Evolutionary conservation across 2,113 vertebrate species (phyloP).

Genomic region (Megaceryle torquata): DNA sequence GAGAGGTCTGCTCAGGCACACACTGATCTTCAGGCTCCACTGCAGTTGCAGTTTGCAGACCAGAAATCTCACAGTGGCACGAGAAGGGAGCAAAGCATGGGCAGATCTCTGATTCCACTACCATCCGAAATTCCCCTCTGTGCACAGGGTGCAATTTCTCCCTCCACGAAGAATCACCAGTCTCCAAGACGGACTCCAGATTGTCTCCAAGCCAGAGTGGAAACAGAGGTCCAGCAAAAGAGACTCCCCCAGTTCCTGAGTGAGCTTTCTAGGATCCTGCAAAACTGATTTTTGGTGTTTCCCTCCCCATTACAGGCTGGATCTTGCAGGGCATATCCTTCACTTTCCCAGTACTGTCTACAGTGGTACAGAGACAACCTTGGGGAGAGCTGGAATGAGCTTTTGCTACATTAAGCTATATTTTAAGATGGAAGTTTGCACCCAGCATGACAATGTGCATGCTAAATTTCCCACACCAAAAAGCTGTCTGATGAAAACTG

Average conservation of each 20-base stretch:
- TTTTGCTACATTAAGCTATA: not conserved
- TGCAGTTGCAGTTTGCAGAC: not conserved
- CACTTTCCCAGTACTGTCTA: not conserved
- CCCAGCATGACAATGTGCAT: not conserved
- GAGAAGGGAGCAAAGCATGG: not conserved
- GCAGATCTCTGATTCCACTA: not conserved
- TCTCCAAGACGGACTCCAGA: too few relatives aligned
- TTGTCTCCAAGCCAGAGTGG: not conserved
- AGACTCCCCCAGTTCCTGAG: not conserved
- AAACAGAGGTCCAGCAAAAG: not conserved
- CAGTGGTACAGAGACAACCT: not conserved
- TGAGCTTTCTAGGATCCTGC: not conserved
- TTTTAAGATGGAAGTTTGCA: not conserved
- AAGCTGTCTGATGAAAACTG: not conserved
- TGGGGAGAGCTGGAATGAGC: not conserved
- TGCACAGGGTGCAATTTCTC: not conserved
- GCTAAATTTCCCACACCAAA: not conserved
- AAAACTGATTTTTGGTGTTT: not conserved
- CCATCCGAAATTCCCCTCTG: fast-evolving
- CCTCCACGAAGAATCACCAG: not conserved
- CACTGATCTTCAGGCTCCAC: not conserved
- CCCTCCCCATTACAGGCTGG: not conserved
- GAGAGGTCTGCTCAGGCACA: not conserved
- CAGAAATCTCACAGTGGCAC: not conserved
- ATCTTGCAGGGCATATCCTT: not conserved